Percentiles rank a stretch among this genome's conserved stretches.
These are phyloP conservation scores for Apis florea DNA, from an alignment of 1,140 invertebrate genomes.

Conservation along the genomic window DNA sequence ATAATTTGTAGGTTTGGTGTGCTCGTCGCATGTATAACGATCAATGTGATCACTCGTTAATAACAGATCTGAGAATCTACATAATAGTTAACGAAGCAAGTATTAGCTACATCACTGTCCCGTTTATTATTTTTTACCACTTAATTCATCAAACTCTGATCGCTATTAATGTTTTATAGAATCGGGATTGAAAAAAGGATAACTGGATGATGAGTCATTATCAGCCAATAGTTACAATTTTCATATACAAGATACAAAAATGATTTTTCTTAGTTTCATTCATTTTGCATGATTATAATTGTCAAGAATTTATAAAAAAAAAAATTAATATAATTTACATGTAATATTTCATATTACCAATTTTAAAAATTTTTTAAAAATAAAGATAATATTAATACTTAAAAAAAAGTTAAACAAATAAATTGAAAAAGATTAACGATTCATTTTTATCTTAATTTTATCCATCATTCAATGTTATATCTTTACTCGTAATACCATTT, in stretches of 20 bases:
- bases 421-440: neutral
- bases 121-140: conserved; percentile 13
- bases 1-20: conserved; percentile 46
- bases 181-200: neutral
- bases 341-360: too few species aligned
- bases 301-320: too few species aligned
- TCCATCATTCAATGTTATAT: too few species aligned
- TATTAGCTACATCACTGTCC: neutral
- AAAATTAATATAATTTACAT: too few species aligned
- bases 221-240: neutral
- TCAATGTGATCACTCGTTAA: conserved; percentile 40
- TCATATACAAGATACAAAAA: neutral
- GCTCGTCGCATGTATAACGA: conserved; percentile 28
- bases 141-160: conserved; percentile 12
- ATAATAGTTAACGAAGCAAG: conserved; percentile 23
- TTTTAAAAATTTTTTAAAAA: neutral
- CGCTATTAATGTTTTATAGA: neutral
- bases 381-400: neutral
- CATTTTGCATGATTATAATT: neutral
- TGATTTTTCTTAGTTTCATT: neutral
- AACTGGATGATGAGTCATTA: neutral
- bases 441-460: too few species aligned
- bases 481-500: too few species aligned
- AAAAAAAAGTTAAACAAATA: neutral
- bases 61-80: conserved; percentile 38